A percentile compares a stretch with the other conserved stretches of the same genome.
Conservation (phyloP, 2,113 vertebrate genomes). For the Eolophus roseicapilla region DNA sequence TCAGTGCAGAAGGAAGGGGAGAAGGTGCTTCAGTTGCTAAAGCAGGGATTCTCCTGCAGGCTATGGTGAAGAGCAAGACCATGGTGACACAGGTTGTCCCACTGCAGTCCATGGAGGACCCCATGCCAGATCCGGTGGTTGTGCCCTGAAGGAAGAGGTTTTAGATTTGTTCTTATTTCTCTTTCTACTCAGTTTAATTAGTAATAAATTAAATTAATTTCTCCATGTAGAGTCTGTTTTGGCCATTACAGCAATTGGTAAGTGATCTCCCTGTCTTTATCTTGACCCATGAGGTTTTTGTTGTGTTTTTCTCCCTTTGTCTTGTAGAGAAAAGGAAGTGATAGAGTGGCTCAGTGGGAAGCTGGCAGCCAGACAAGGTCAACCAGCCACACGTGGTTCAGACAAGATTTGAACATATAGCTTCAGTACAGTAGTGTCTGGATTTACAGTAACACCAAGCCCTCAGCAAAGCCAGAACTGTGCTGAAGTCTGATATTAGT, state of each 20-base stretch:
- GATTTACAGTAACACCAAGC: background rate
- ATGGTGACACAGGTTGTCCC: background rate
- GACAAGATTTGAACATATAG: background rate
- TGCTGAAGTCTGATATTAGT: background rate
- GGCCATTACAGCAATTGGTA: rapidly evolving
- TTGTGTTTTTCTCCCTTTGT: background rate
- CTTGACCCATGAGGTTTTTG: background rate
- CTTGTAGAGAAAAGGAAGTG: background rate
- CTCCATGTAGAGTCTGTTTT: background rate
- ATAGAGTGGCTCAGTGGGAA: background rate
- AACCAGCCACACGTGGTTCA: background rate
- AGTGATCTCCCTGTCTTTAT: background rate
- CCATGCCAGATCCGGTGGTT: background rate
- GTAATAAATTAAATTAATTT: background rate
- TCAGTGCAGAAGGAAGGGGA: background rate
- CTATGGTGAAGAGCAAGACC: background rate
- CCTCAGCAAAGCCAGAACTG: background rate
- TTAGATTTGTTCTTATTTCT: background rate
- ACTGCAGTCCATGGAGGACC: background rate
- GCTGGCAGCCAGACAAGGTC: background rate
- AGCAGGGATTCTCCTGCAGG: background rate
- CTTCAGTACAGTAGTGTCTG: background rate
- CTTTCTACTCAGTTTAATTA: background rate
- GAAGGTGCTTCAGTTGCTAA: background rate
- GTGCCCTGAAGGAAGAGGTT: background rate